Base-by-base conservation (phyloP, 2,888 invertebrate species). In the Calliphora vomitoria region DNA sequence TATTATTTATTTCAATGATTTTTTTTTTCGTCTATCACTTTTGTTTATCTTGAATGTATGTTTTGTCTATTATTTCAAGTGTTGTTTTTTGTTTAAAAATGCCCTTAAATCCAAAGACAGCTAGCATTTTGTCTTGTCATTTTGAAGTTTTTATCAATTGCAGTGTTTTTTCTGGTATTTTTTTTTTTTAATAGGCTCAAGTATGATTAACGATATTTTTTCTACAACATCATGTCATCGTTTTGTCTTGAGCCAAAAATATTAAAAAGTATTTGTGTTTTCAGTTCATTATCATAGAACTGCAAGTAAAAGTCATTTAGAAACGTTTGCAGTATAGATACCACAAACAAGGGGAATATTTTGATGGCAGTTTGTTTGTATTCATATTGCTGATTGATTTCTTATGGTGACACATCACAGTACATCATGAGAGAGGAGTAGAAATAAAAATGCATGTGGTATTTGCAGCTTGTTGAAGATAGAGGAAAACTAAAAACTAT, bases 351-450 rank as follows among this genome's bases (percentile, higher is more conserved):
- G 80, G 74, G 74, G 68, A 71, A 64, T 74, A 79, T 75, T 66
- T 64, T 75, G 41, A 68, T 53, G n/a, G 74, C 11, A 60, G 13
- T 72, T 80, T 83, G 55, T 85, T 82, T 81, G n/a, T 72, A 75
- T 80, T 69, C 58, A 69, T 58, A 58, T 69, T 74, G 72, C 68
- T 88, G 89, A 89, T 86, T 89, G 89, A 89, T 88, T 86, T 83
- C 85, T 82, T 89, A 78, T 74, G 80, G 72, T 89, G 89, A 86
- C 88, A 87, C 88, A 83, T 82, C 66, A 64, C 66, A 64, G 55
- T 50, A 62, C 13, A 68, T 6, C 8, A 60, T 15, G 20, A 13
- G 4, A 38, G 5, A 53, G 5, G 8, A 20, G 41, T 13, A 8
- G 4, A n/a, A 8, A 44, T 25, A 44, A 41, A 58, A 75, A 75